A percentile compares a stretch with the other conserved stretches of the same genome.
These are phyloP conservation scores for Parauchenoglanis punctatus DNA, from an alignment of 2,797 vertebrate genomes.

Conservation along the genomic window DNA sequence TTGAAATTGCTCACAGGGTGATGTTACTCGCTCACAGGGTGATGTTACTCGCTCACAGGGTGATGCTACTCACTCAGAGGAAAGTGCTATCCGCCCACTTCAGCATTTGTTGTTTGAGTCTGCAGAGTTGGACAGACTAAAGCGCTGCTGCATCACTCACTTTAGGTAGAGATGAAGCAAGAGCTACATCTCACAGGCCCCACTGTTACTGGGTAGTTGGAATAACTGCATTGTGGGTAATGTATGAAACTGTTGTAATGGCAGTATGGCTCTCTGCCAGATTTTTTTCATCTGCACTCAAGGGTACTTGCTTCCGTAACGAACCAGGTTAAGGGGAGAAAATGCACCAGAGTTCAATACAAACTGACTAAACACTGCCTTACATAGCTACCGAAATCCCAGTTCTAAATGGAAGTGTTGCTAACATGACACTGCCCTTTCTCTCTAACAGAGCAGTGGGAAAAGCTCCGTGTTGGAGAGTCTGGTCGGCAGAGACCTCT, in stretches of 20 bases:
- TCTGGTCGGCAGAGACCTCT: conserved; percentile 91
- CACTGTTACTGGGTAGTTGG: neutral
- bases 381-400: neutral
- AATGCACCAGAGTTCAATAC: neutral
- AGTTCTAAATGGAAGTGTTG: neutral
- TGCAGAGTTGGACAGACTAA: neutral
- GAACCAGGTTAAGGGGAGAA: neutral
- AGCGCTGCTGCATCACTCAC: neutral
- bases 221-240: neutral
- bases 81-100: neutral
- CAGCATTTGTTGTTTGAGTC: neutral
- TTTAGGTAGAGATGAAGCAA: neutral
- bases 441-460: conserved; percentile 88
- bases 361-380: neutral
- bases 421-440: conserved; percentile 3
- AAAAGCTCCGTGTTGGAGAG: conserved; percentile 98
- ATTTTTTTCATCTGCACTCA: neutral
- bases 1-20: neutral
- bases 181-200: neutral
- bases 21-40: neutral
- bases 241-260: neutral
- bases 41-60: neutral
- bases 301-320: neutral
- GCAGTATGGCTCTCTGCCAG: neutral
- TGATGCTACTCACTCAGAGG: neutral